Conservation (phyloP, 2,113 vertebrate species). For the Bostrychus sinensis region DNA sequence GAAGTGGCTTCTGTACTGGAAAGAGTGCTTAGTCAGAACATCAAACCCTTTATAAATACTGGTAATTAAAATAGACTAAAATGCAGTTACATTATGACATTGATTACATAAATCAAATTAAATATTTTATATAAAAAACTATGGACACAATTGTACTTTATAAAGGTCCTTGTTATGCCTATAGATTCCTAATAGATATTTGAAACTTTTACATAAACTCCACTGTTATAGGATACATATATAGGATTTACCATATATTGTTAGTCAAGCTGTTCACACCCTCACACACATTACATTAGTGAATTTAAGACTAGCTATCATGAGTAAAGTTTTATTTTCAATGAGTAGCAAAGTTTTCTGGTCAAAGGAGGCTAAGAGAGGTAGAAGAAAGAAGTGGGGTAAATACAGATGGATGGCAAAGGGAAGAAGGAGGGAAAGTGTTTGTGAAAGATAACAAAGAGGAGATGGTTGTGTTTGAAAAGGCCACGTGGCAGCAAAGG, state of each 20-base stretch:
- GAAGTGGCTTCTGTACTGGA: slow-evolving; percentile 22
- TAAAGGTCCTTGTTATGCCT: background rate
- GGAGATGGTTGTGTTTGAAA: slow-evolving; percentile 74
- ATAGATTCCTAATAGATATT: background rate
- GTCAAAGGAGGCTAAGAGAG: slow-evolving; percentile 26
- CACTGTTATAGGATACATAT: too few species aligned
- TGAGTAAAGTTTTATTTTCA: slow-evolving; percentile 12
- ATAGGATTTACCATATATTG: too few species aligned
- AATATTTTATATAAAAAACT: background rate
- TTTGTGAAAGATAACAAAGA: slow-evolving; percentile 78
- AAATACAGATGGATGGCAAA: slow-evolving; percentile 48
- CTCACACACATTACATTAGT: background rate
- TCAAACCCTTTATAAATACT: slow-evolving; percentile 34
- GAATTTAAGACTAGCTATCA: slow-evolving; percentile 39
- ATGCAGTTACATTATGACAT: background rate
- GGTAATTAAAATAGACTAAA: slow-evolving; percentile 14
- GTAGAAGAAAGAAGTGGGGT: slow-evolving; percentile 33
- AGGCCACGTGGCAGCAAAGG: slow-evolving; percentile 72
- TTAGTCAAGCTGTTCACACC: too few species aligned
- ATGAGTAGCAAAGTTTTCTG: slow-evolving; percentile 39
- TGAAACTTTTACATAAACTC: background rate
- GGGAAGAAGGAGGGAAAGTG: slow-evolving; percentile 58
- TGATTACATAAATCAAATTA: too few species aligned
- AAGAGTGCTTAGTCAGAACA: slow-evolving; percentile 26
- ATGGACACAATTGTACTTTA: background rate